Evolutionary conservation across 2,888 invertebrate species (phyloP), one percentile per base, ranked within the genome.

Genomic region (Eupithecia insigniata): DNA sequence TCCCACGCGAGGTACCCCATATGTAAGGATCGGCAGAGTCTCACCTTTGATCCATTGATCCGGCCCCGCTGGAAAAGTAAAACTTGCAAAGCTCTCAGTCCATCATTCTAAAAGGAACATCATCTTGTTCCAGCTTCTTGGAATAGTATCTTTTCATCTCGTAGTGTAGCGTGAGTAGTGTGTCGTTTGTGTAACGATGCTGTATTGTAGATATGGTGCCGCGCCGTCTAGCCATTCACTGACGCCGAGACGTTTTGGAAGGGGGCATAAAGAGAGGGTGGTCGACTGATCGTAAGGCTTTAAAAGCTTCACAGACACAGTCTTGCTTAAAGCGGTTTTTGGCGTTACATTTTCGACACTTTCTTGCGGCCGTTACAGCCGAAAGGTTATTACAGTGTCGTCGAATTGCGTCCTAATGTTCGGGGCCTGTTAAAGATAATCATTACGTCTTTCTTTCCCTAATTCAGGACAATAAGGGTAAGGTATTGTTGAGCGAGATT

Each of bases 201-300:
- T 82, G 80, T 84, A 82, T 84, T 82, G 81, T 70, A 73, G 77
- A 39, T 84, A 80, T 76, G 90, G 90, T 85, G 90, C 89, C 92
- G 84, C 82, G 85, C 86, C 83, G 92, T 92, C 92, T 92, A 85
- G 90, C 86, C 90, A 83, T 84, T 85, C 84, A 84, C 79, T 76
- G 85, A 80, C 84, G 85, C 83, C 84, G 82, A 82, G 83, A 84
- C 83, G 79, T 74, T 77, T 71, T 76, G 77, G 77, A 71, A 76
- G 78, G 78, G 76, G 76, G 77, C 68, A 76, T 75, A 74, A 73
- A 73, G 46, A 67, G 70, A 75, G 77, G 75, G 74, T 76, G 67
- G 69, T 69, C 66, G 71, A 69, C 68, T 74, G 58, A 55, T 70
- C 68, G 71, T 71, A 62, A 71, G 71, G 46, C 71, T 70, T 66